Percentiles rank a stretch among this genome's conserved stretches.
These are phyloP conservation scores for Paedocypris sp. DNA, from an alignment of 2,113 vertebrate genomes.

Conservation along the genomic window DNA sequence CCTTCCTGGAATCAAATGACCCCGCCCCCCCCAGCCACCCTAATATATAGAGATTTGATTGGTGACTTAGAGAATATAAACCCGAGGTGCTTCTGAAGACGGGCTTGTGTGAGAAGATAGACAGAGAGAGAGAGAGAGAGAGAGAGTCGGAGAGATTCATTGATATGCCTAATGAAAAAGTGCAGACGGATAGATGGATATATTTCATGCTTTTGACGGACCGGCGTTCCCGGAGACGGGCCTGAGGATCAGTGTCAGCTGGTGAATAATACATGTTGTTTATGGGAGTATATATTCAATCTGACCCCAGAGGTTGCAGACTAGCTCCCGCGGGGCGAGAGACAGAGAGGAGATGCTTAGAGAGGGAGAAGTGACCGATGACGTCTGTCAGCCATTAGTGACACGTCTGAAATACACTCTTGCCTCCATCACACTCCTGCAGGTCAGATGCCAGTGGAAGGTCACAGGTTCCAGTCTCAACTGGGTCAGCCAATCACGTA, in stretches of 20 bases:
- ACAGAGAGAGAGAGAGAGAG: too few species aligned
- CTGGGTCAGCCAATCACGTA: too few species aligned
- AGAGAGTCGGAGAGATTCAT: not conserved
- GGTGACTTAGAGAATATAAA: too few species aligned
- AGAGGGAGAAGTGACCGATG: slow-evolving; percentile 46
- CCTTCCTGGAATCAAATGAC: too few species aligned
- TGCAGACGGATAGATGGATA: slow-evolving; percentile 26
- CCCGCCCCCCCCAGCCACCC: too few species aligned
- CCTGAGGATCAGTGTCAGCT: slow-evolving; percentile 52
- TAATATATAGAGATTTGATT: too few species aligned
- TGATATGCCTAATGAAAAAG: slow-evolving; percentile 17
- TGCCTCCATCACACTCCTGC: not conserved
- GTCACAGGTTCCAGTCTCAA: too few species aligned
- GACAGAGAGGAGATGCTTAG: slow-evolving; percentile 15
- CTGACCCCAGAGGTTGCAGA: slow-evolving; percentile 68
- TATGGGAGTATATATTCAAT: slow-evolving; percentile 73
- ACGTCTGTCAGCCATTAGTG: slow-evolving; percentile 57
- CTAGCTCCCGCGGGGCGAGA: slow-evolving; percentile 37
- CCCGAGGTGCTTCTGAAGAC: too few species aligned
- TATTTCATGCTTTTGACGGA: slow-evolving; percentile 52
- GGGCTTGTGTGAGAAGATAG: too few species aligned
- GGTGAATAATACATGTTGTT: slow-evolving; percentile 75
- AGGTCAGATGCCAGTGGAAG: slow-evolving; percentile 26
- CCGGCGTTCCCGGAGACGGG: slow-evolving; percentile 47
- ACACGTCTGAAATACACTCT: slow-evolving; percentile 55